phyloP scores from a whole-genome alignment of 1,140 invertebrate species.

The Drosophila ogumai region DNA sequence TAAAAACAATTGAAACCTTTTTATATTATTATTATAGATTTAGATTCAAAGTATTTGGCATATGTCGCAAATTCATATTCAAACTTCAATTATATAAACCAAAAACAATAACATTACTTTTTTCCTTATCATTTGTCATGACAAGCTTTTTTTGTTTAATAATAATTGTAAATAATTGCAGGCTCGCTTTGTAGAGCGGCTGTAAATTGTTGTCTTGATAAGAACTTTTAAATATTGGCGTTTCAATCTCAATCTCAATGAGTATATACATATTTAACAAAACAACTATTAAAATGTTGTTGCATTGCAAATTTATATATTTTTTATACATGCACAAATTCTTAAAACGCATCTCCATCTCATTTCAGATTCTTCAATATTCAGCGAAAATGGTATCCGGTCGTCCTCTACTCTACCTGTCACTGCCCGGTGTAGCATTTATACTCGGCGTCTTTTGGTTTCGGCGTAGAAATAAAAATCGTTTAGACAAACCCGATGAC shows the following conservation, averaged over 20 bases:
- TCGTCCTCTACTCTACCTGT: constrained; percentile 84
- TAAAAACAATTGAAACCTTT: constrained; percentile 54
- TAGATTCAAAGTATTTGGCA: neutral
- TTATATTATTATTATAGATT: constrained; percentile 7
- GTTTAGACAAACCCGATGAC: constrained; percentile 73
- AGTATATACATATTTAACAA: constrained; percentile 1
- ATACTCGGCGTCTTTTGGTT: constrained; percentile 84
- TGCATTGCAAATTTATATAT: neutral
- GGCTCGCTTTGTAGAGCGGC: neutral
- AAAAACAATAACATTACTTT: constrained; percentile 2
- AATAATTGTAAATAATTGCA: constrained; percentile 25
- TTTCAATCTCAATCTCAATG: neutral
- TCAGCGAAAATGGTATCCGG: constrained; percentile 85
- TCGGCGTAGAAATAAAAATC: constrained; percentile 84
- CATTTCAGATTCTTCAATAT: constrained; percentile 73
- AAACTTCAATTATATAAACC: constrained; percentile 2
- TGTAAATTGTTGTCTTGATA: constrained; percentile 31
- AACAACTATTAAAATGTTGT: neutral
- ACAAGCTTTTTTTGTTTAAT: constrained; percentile 16
- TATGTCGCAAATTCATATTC: neutral
- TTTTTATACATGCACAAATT: too few species aligned
- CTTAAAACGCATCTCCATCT: too few species aligned
- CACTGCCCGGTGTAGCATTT: constrained; percentile 84
- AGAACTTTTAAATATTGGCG: constrained; percentile 3
- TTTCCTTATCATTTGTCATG: constrained; percentile 17